phyloP scores from a whole-genome alignment of 2,113 vertebrate species.

The Probosciger aterrimus region DNA sequence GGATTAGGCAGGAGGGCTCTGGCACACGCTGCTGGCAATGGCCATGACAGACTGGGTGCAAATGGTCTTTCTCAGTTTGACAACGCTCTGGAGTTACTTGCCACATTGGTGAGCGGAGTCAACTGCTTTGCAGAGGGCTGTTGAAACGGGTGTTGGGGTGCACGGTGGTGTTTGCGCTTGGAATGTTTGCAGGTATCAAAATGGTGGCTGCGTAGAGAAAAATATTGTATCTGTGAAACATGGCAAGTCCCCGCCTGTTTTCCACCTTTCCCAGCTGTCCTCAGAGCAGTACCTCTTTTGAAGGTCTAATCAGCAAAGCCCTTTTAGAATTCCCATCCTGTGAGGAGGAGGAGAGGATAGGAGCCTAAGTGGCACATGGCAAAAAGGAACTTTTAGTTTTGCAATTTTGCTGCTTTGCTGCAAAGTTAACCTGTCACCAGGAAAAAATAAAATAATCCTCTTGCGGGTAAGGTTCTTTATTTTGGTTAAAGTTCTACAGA shows the following conservation, averaged over 20 bases:
- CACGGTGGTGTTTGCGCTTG: not conserved
- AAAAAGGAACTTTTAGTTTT: not conserved
- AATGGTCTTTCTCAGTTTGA: not conserved
- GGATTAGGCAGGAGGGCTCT: not conserved
- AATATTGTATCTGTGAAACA: accelerated
- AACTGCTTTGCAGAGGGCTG: not conserved
- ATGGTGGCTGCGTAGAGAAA: not conserved
- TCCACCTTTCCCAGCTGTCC: not conserved
- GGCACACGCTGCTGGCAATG: not conserved
- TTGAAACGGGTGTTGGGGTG: accelerated
- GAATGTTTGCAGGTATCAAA: not conserved
- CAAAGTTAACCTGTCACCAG: not conserved
- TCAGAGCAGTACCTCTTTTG: not conserved
- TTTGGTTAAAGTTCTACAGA: not conserved
- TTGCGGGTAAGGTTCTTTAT: not conserved
- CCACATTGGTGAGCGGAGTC: accelerated
- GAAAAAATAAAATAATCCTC: not conserved
- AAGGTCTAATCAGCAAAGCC: not conserved
- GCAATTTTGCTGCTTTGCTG: not conserved
- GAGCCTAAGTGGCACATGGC: not conserved
- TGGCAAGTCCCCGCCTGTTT: not conserved
- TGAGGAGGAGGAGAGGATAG: not conserved
- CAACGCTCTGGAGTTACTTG: not conserved
- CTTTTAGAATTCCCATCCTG: not conserved
- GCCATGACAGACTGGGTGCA: not conserved